phyloP scores from a whole-genome alignment of 2,113 vertebrate species.

The Gobiocypris rarus region DNA sequence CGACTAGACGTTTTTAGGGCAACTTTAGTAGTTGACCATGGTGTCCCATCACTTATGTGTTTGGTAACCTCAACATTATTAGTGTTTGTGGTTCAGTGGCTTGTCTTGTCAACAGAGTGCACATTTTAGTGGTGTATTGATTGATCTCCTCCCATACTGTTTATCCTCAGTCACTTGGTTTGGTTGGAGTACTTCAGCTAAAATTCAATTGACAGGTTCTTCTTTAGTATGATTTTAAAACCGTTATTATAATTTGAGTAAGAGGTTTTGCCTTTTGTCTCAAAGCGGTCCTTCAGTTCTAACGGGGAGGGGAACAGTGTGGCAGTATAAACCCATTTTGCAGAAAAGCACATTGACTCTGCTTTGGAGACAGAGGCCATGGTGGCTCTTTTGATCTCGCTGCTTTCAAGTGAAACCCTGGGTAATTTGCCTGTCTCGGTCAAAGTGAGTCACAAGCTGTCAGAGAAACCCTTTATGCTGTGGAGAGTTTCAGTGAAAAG shows the following conservation, averaged over 20 bases:
- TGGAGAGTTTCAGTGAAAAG: constrained; percentile 27
- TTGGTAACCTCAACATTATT: neutral
- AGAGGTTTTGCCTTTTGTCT: constrained; percentile 27
- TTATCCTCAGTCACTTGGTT: constrained; percentile 67
- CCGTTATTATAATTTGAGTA: constrained; percentile 1
- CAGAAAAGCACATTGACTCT: constrained; percentile 49
- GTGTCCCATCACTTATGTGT: neutral
- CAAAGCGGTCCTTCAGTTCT: neutral
- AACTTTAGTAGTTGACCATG: neutral
- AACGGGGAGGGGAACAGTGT: neutral
- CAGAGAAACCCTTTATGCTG: constrained; percentile 43
- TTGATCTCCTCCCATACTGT: constrained; percentile 59
- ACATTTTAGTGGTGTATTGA: constrained; percentile 69
- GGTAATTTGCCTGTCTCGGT: constrained; percentile 48
- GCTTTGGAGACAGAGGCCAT: constrained; percentile 42
- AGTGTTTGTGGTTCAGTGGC: constrained; percentile 62
- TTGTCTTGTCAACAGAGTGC: constrained; percentile 69
- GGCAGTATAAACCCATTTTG: constrained; percentile 27
- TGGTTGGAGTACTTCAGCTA: neutral
- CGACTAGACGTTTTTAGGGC: neutral
- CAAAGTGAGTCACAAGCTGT: constrained; percentile 50
- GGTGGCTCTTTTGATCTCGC: constrained; percentile 52
- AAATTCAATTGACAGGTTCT: constrained; percentile 13
- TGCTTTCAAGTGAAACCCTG: constrained; percentile 54
- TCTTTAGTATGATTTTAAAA: neutral